phyloP scores from a whole-genome alignment of 2,113 vertebrate species.

The Clinocottus analis region DNA sequence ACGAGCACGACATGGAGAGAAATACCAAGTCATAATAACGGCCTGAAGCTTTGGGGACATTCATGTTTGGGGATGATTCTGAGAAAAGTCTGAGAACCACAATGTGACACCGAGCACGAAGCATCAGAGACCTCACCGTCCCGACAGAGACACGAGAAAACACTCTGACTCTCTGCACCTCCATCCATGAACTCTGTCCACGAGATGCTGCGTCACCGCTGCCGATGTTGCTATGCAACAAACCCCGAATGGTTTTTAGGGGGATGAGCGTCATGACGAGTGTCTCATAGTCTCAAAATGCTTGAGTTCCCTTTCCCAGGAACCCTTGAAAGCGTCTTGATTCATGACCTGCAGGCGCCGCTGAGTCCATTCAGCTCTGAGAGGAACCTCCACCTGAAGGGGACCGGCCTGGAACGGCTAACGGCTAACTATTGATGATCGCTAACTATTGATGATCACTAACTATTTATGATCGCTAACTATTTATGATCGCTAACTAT shows the following conservation, averaged over 20 bases:
- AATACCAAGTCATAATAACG: neutral
- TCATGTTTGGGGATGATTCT: neutral
- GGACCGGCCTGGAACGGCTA: neutral
- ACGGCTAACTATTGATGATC: too few relatives aligned
- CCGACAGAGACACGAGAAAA: neutral
- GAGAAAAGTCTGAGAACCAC: neutral
- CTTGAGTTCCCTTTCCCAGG: slow-evolving; percentile 22
- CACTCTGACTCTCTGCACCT: neutral
- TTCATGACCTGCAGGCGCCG: neutral
- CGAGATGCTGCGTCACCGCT: slow-evolving; percentile 55
- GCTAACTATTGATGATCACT: too few relatives aligned
- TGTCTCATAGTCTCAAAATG: slow-evolving; percentile 36
- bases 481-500: too few relatives aligned
- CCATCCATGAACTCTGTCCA: slow-evolving; percentile 4
- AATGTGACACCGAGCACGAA: neutral
- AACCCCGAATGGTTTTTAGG: slow-evolving; percentile 10
- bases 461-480: too few relatives aligned
- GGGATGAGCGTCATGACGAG: slow-evolving; percentile 26
- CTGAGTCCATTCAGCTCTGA: slow-evolving; percentile 6
- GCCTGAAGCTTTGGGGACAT: neutral
- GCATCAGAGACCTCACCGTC: neutral
- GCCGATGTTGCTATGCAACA: slow-evolving; percentile 61
- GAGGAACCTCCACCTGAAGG: neutral
- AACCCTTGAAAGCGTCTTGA: neutral
- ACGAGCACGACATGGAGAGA: neutral